These are phyloP conservation scores for Mola mola DNA, from an alignment of 2,113 vertebrate species.

Conservation along the genomic window DNA sequence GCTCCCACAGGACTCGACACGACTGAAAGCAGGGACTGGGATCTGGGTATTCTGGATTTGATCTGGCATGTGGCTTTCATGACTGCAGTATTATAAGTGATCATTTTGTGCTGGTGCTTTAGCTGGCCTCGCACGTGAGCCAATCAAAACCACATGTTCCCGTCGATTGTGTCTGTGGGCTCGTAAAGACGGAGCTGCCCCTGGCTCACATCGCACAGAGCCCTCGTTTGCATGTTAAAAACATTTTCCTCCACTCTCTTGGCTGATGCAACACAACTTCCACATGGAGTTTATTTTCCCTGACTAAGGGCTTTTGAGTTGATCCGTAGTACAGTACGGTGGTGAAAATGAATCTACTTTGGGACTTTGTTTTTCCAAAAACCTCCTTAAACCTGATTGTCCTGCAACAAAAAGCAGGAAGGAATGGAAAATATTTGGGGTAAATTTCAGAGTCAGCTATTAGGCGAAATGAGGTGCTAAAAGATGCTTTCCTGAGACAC, in stretches of 20 bases:
- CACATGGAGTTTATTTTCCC: slow-evolving; percentile 66
- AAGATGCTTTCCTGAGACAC: too few relatives aligned
- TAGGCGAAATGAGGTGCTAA: neutral
- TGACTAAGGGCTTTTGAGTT: slow-evolving; percentile 60
- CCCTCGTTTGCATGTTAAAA: slow-evolving; percentile 62
- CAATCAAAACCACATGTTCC: slow-evolving; percentile 78
- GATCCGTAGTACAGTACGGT: slow-evolving; percentile 50
- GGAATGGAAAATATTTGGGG: neutral
- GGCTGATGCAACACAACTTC: slow-evolving; percentile 69
- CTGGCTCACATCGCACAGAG: slow-evolving; percentile 54
- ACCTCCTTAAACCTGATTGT: neutral
- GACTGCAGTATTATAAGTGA: slow-evolving; percentile 60
- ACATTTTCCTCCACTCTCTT: slow-evolving; percentile 26
- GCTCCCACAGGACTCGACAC: slow-evolving; percentile 50
- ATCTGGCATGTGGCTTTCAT: slow-evolving; percentile 70
- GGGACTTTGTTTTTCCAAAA: slow-evolving; percentile 6
- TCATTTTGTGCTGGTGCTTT: slow-evolving; percentile 63
- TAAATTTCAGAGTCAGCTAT: neutral
- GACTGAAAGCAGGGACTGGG: slow-evolving; percentile 53
- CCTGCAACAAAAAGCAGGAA: slow-evolving; percentile 18
- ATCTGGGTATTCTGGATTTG: slow-evolving; percentile 49
- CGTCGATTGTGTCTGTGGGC: slow-evolving; percentile 65
- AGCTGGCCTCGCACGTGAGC: slow-evolving; percentile 69
- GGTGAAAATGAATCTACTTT: slow-evolving; percentile 43
- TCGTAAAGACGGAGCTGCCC: slow-evolving; percentile 55